Percentiles rank a stretch among this genome's conserved stretches.
Conservation (phyloP, 30 jellyfish, hydroid and myxozoan species). For the Aurelia sp. region DNA sequence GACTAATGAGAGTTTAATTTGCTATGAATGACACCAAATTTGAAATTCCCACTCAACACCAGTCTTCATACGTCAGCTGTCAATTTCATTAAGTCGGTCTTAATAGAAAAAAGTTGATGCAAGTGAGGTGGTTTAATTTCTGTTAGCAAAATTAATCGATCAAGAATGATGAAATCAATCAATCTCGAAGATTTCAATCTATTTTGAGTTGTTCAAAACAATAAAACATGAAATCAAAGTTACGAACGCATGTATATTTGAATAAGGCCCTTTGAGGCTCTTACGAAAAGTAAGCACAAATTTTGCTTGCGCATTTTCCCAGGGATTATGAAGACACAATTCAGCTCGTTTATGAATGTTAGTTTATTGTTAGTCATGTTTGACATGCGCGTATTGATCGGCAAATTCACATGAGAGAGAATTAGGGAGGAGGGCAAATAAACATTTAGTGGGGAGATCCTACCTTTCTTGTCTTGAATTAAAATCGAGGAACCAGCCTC, state of each 20-base stretch:
- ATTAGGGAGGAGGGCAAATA: constrained; percentile 64
- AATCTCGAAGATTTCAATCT: no score
- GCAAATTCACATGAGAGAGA: constrained; percentile 53
- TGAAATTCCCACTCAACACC: no score
- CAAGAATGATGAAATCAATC: no score
- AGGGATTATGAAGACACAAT: constrained; percentile 15
- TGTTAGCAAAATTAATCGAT: no score
- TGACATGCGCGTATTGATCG: constrained; percentile 64
- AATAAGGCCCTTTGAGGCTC: not conserved
- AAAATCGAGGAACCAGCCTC: constrained; percentile 14
- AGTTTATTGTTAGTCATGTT: constrained; percentile 42
- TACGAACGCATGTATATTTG: not conserved
- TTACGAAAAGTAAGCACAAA: constrained; percentile 25
- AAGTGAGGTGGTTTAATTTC: no score
- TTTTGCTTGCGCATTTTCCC: constrained; percentile 37
- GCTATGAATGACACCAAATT: no score
- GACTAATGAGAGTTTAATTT: no score
- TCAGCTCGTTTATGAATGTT: constrained; percentile 13
- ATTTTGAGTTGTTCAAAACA: no score
- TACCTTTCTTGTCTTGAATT: constrained; percentile 43
- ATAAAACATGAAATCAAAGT: no score
- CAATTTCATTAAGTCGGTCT: no score
- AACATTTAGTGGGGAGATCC: constrained; percentile 61
- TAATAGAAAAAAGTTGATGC: no score
- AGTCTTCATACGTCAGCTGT: no score